Base-by-base conservation (phyloP, 2,888 invertebrate genomes). In the Meiosimyza platycephala region DNA sequence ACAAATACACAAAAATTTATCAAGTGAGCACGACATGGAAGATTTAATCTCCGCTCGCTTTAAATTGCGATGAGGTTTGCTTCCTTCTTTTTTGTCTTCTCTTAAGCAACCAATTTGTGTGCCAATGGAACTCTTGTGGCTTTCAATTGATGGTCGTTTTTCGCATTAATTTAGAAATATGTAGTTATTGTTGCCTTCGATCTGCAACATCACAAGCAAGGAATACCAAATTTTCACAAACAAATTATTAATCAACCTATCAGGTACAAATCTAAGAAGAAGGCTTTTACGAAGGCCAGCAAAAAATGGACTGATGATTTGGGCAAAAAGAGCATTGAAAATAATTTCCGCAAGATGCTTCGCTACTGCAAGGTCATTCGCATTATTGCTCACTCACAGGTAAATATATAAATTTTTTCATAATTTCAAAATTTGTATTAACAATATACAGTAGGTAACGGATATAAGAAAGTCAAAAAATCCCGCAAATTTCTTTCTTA, bases 251-350 rank as follows among this genome's bases (percentile, higher is more conserved):
- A 72, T 63, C 52, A 16, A 62, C 22, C 40, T 9, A 67, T 77
- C 82, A 99, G 99, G 99, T 98, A 97, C 91, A 96, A 97, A 90
- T 96, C 97, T 89, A 98, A 99, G 93, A 99, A 98, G 96, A 99
- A 98, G 96, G 99, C 99, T 78, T 99, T 99, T 90, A 95, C 97
- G 79, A 99, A 99, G 89, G 92, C 96, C 76, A 94, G 96, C 86
- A 98, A 98, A 90, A 99, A 99, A 88, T 99, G 99, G 99, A 94
- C 95, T 83, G 99, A 99, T 90, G 95, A 96, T 83, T 91, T 95
- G 80, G 99, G 99, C 74, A 95, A 95, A 88, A 96, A 97, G 89
- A 95, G 96, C 78, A 98, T 99, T 88, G 98, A 98, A 83, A 94
- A 94, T 80, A 98, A 99, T 86, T 94, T 99, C 86, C 94, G 93